phyloP scores from a whole-genome alignment of 2,113 vertebrate species.

The Hirundichthys speculiger region DNA sequence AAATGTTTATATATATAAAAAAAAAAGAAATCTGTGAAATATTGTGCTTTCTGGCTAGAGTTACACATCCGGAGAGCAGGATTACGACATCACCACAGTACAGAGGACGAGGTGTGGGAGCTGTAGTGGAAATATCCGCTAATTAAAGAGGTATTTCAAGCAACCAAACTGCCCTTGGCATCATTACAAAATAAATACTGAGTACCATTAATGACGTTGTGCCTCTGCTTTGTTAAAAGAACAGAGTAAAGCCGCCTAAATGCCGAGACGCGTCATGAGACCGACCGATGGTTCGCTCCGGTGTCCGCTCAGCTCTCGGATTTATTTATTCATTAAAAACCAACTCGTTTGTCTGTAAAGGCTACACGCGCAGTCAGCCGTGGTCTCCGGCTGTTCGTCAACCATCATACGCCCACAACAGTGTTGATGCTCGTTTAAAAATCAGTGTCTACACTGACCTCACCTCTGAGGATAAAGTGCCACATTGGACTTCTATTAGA shows the following conservation, averaged over 20 bases:
- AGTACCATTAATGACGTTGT: conserved; percentile 42
- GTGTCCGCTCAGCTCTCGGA: conserved; percentile 65
- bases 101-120: conserved; percentile 51
- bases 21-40: conserved; percentile 59
- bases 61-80: conserved; percentile 58
- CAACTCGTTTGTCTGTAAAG: too few species aligned
- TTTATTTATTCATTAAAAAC: conserved; percentile 27
- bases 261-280: conserved; percentile 72
- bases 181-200: conserved; percentile 74
- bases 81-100: conserved; percentile 67
- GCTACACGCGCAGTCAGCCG: conserved; percentile 39
- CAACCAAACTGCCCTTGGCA: conserved; percentile 57
- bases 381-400: conserved; percentile 69
- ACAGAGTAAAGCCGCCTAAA: conserved; percentile 64
- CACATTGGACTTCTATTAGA: conserved; percentile 53
- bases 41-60: conserved; percentile 74
- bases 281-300: conserved; percentile 11
- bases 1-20: conserved; percentile 42
- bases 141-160: conserved; percentile 66
- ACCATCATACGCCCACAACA: conserved; percentile 65
- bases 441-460: conserved; percentile 46
- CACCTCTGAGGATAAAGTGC: conserved; percentile 70
- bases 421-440: conserved; percentile 34
- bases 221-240: conserved; percentile 37
- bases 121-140: conserved; percentile 44